Evolutionary conservation across 2,113 vertebrate genomes (phyloP), one percentile per base, ranked within the genome.

Genomic region (Rhea americana): DNA sequence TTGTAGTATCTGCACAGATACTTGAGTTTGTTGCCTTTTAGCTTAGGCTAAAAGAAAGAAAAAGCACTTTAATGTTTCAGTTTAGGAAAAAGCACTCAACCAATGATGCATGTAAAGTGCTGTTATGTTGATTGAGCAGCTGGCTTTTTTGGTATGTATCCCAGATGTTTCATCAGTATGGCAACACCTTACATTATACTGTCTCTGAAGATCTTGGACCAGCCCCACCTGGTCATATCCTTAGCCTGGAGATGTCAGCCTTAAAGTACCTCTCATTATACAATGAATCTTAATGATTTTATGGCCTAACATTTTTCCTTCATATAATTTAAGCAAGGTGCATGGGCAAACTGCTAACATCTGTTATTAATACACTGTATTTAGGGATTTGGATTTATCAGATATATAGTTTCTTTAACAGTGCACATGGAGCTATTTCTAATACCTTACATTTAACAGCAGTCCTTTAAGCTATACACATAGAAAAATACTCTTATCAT

Each of bases 271-370:
- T 89, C 86, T 96, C 77, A 84, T 90, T 94, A 92, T 30, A 94
- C 9, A 90, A 76, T 3, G 6, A 96, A 93, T 13, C 55, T 87
- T 82, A 97, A 90, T 92, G 94, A 97, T 95, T 96, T 96, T 95
- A 94, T 74, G 87, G 87, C 47, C 45, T 66, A 87, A 91, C 14
- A 20, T 78, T 91, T 95, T 91, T 85, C 61, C 74, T 90, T 95
- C 43, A 3, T 67, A 58, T 92, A 94, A 94, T 88, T 63, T 95
- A 93, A 88, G 62, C 62, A 87, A 96, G 93, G 76, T 91, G 73
- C 15, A 80, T 14, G 35, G 26, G 58, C 48, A 78, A 71, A 85
- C 85, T 82, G 25, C 75, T 95, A 92, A 92, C 83, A 95, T 94
- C 65, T 93, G 90, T 73, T 92, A 90, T 78, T 56, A 93, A 91